Percentiles rank a stretch among this genome's conserved stretches.
phyloP scores from a whole-genome alignment of 1,140 invertebrate genomes.

The Steinernema feltiae region DNA sequence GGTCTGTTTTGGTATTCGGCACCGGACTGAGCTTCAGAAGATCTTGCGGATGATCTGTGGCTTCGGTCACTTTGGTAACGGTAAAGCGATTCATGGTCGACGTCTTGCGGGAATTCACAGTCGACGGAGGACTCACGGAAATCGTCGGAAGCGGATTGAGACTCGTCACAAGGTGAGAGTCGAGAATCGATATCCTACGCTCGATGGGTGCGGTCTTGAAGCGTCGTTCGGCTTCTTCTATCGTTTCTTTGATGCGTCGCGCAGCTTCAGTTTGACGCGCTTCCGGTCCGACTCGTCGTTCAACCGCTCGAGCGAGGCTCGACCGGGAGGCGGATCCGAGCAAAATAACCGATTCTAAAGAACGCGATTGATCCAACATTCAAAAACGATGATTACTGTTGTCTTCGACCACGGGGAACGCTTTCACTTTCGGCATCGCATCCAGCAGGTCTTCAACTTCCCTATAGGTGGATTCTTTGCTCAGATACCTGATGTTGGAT shows the following conservation, averaged over 20 bases:
- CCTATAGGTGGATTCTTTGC: slow-evolving; percentile 42
- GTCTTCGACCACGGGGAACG: slow-evolving; percentile 53
- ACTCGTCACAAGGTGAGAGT: neutral
- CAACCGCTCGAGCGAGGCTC: slow-evolving; percentile 34
- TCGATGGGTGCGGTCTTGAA: slow-evolving; percentile 28
- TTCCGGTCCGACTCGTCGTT: slow-evolving; percentile 34
- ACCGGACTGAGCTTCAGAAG: neutral
- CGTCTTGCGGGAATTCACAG: neutral
- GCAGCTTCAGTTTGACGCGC: slow-evolving; percentile 40
- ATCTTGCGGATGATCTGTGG: neutral
- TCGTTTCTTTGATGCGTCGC: slow-evolving; percentile 15
- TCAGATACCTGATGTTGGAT: slow-evolving; percentile 30
- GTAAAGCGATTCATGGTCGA: neutral
- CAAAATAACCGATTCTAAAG: slow-evolving; percentile 38
- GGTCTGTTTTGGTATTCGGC: neutral
- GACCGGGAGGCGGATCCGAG: slow-evolving; percentile 47
- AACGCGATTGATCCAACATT: neutral
- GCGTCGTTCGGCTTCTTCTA: slow-evolving; percentile 22
- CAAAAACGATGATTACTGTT: neutral
- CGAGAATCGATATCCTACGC: neutral
- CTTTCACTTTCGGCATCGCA: slow-evolving; percentile 33
- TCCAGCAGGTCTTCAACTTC: slow-evolving; percentile 43
- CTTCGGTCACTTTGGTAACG: neutral
- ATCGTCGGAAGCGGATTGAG: neutral
- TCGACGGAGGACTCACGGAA: neutral